Conservation (phyloP, 2,113 vertebrate genomes). For the Pelecanoides urinatrix region DNA sequence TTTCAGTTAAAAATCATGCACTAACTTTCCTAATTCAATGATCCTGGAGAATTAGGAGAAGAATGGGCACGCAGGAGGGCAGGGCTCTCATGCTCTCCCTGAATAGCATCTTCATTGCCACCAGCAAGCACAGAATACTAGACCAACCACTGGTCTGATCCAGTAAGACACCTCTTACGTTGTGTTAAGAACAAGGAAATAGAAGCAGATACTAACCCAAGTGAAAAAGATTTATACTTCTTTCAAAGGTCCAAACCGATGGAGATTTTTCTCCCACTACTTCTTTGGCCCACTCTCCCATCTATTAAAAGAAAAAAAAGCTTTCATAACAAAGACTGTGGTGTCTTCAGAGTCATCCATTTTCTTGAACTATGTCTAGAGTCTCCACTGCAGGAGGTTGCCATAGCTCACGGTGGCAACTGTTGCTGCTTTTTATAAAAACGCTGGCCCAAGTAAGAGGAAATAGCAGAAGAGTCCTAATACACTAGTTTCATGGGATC, state of each 20-base stretch:
- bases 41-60: neutral
- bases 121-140: neutral
- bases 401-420: neutral
- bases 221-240: neutral
- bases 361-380: neutral
- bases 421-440: neutral
- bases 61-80: neutral
- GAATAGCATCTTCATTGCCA: neutral
- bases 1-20: neutral
- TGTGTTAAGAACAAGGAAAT: neutral
- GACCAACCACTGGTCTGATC: neutral
- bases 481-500: neutral
- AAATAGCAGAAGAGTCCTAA: neutral
- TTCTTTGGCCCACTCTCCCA: neutral
- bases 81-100: neutral
- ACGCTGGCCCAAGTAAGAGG: neutral
- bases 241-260: neutral
- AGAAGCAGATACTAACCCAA: neutral
- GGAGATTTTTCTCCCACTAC: neutral
- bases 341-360: neutral
- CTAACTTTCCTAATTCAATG: neutral
- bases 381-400: neutral
- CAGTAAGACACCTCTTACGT: neutral
- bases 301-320: neutral
- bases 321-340: neutral